These are phyloP conservation scores for Metallyticus violacea DNA, from an alignment of 2,888 invertebrate genomes.

Conservation along the genomic window DNA sequence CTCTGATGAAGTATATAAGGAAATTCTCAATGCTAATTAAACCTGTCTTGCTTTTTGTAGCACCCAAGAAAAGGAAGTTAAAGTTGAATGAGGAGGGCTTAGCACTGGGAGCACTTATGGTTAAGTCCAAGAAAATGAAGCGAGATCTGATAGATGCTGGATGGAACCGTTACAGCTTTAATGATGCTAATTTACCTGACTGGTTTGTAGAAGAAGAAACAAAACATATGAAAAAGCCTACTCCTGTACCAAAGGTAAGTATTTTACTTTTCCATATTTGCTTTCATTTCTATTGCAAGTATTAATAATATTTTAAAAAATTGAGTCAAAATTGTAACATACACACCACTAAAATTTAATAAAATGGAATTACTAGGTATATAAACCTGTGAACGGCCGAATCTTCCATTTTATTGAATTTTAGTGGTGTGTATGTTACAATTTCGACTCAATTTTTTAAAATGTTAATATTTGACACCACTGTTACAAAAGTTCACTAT, in stretches of 20 bases:
- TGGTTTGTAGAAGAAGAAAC: constrained; percentile 96
- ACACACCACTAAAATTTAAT: no score
- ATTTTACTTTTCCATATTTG: neutral
- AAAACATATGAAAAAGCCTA: constrained; percentile 79
- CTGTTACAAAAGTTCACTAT: no score
- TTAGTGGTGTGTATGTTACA: no score
- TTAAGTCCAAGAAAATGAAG: constrained; percentile 85
- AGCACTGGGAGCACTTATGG: constrained; percentile 88
- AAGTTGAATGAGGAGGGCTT: constrained; percentile 83
- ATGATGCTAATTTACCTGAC: constrained; percentile 86
- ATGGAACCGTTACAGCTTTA: constrained; percentile 91
- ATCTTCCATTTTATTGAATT: no score
- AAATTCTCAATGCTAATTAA: neutral
- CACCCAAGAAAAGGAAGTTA: constrained; percentile 51
- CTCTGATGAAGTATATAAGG: no score
- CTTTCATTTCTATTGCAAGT: neutral
- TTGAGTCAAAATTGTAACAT: no score
- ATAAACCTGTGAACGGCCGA: no score
- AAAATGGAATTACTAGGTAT: neutral
- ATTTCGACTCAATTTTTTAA: no score
- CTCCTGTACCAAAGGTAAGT: constrained; percentile 77
- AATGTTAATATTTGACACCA: no score
- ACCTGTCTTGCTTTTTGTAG: neutral
- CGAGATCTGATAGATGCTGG: constrained; percentile 86
- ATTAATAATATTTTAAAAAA: neutral